Conservation (phyloP, 2,113 vertebrate species). For the Cercocebus atys region DNA sequence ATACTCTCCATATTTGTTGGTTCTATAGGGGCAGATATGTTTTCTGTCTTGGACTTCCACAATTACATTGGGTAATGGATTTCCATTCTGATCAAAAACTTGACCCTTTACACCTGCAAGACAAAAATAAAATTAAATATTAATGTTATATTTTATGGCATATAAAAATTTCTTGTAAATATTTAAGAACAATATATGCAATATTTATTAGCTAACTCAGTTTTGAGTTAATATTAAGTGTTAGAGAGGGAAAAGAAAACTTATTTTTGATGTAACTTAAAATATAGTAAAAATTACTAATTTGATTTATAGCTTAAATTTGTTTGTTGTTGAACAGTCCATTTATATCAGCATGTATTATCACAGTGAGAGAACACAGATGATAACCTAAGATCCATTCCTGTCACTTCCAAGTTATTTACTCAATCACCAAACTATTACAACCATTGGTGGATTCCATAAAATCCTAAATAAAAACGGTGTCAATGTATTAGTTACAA, state of each 20-base stretch:
- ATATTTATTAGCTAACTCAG: neutral
- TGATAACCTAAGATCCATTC: neutral
- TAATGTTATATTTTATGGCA: neutral
- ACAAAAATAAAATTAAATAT: slow-evolving; percentile 40
- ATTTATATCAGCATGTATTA: neutral
- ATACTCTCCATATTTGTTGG: slow-evolving; percentile 92
- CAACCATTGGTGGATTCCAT: neutral
- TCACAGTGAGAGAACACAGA: neutral
- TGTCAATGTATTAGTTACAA: neutral
- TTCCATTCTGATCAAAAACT: slow-evolving; percentile 86
- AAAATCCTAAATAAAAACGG: neutral
- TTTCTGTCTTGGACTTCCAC: slow-evolving; percentile 90
- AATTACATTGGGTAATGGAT: slow-evolving; percentile 86
- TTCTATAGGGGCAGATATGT: slow-evolving; percentile 92
- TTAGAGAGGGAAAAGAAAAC: neutral
- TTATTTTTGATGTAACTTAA: slow-evolving; percentile 18
- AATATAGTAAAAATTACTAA: neutral
- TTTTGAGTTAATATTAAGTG: neutral
- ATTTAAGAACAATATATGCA: neutral
- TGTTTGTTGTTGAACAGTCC: neutral
- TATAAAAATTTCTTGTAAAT: neutral
- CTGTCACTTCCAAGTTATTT: neutral
- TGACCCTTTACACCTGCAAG: slow-evolving; percentile 93
- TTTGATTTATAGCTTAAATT: neutral
- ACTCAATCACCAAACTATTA: neutral